These are phyloP conservation scores for Furcifer pardalis DNA, from an alignment of 2,797 vertebrate genomes.

Conservation along the genomic window DNA sequence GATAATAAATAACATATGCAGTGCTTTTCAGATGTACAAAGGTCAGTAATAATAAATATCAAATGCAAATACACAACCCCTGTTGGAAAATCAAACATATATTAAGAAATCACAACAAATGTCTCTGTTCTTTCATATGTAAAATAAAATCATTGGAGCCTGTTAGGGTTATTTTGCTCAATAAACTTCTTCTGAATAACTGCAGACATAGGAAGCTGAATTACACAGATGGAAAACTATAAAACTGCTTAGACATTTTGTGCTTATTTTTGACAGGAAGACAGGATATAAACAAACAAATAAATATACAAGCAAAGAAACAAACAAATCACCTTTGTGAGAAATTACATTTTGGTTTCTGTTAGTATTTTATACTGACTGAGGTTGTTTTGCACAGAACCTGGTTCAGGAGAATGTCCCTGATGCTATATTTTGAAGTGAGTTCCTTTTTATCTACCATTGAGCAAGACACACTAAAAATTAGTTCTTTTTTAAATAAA, in stretches of 20 bases:
- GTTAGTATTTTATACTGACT: neutral
- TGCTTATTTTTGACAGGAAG: neutral
- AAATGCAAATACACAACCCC: constrained; percentile 8
- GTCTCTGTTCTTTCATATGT: constrained; percentile 12
- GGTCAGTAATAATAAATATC: constrained; percentile 30
- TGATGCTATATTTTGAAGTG: neutral
- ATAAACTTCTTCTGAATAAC: neutral
- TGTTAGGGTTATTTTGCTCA: neutral
- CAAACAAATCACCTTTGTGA: too few relatives aligned
- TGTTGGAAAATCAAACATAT: neutral
- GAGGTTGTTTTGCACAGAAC: neutral
- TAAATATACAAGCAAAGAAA: too few relatives aligned
- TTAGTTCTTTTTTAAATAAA: neutral
- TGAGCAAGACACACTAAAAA: neutral
- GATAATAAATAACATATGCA: constrained; percentile 3
- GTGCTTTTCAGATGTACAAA: constrained; percentile 18
- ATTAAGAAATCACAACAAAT: constrained; percentile 29
- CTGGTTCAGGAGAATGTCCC: neutral
- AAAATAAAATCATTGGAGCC: neutral
- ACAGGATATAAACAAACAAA: neutral
- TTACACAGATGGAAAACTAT: neutral
- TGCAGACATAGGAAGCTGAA: neutral
- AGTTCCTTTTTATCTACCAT: neutral
- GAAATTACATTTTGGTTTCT: neutral
- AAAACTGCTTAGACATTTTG: neutral